phyloP scores from a whole-genome alignment of 2,113 vertebrate genomes.

The Muntiacus muntjak region DNA sequence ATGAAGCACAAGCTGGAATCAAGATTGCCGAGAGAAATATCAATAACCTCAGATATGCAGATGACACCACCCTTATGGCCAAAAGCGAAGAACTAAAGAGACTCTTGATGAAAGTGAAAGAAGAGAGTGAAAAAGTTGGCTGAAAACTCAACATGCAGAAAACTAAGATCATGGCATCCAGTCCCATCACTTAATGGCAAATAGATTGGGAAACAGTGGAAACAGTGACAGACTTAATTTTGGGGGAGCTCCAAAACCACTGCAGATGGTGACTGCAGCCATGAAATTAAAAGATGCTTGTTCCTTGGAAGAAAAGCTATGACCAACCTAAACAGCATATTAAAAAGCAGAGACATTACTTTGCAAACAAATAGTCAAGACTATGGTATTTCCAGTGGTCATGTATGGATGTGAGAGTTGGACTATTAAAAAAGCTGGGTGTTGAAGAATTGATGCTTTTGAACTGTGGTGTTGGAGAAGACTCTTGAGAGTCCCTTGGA shows the following conservation, averaged over 20 bases:
- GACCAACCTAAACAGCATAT: background rate
- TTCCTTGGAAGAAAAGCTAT: background rate
- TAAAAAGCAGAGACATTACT: background rate
- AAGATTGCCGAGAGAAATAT: background rate
- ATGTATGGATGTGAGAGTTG: background rate
- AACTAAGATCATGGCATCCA: background rate
- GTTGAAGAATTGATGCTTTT: background rate
- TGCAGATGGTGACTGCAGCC: background rate
- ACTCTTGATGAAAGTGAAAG: background rate
- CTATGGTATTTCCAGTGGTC: background rate
- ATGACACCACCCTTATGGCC: background rate
- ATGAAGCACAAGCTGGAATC: background rate
- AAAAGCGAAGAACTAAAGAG: fast-evolving
- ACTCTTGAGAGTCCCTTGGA: background rate
- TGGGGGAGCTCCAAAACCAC: background rate
- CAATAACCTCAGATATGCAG: background rate
- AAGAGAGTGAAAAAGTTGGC: background rate
- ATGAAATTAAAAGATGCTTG: background rate
- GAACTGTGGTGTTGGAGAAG: background rate
- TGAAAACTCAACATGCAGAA: background rate
- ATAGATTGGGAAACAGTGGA: background rate
- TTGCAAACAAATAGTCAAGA: background rate
- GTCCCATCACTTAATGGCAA: background rate
- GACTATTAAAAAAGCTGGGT: background rate
- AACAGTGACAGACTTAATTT: background rate